Base-by-base conservation (phyloP, 2,797 vertebrate genomes). In the Sarcoramphus papa region DNA sequence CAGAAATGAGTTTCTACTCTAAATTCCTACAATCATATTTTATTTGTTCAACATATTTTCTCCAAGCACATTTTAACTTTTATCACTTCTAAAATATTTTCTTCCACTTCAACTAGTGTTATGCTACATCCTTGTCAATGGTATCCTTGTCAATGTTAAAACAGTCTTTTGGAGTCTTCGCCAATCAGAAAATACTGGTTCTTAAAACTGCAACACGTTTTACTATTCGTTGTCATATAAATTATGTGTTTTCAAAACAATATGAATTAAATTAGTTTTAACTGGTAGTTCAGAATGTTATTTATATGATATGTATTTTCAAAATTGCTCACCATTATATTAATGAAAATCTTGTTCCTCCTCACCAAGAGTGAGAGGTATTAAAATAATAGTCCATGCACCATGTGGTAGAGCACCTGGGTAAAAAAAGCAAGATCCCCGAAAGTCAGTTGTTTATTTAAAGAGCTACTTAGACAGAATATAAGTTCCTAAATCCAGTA, bases 381-480 rank as follows among this genome's bases (percentile, higher is more conserved):
- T 22, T 60, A 56, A 82, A 85, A 64, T 35, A 47, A 9, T 40
- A 20, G 37, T 62, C 7, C 14, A 6, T 84, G 23, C 6, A 47
- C 2, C 37, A 14, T 0, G 1, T 37, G 33, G 25, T 57, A 70
- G 4, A 90, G 22, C 19, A 75, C 5, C 31, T 53, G 17, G 3
- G 9, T 45, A 50, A 87, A 92, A 91, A 59, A 41, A 3, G 12
- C 16, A 59, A 80, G 77, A 67, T 81, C 65, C 15, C 19, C 3
- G 43, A 69, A 85, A 43, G 6, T 41, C 22, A 45, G 6, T 31
- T 81, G 5, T 16, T 68, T 76, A 30, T 64, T 85, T 64, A 27
- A 83, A 82, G 30, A 63, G 6, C 8, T 72, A 19, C 45, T 69
- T 77, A 51, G 27, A 47, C 25, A 89, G 27, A 88, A 60, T 56